Evolutionary conservation across 2,888 invertebrate species (phyloP), one percentile per base, ranked within the genome.

Genomic region (Philhelius pedissequus): DNA sequence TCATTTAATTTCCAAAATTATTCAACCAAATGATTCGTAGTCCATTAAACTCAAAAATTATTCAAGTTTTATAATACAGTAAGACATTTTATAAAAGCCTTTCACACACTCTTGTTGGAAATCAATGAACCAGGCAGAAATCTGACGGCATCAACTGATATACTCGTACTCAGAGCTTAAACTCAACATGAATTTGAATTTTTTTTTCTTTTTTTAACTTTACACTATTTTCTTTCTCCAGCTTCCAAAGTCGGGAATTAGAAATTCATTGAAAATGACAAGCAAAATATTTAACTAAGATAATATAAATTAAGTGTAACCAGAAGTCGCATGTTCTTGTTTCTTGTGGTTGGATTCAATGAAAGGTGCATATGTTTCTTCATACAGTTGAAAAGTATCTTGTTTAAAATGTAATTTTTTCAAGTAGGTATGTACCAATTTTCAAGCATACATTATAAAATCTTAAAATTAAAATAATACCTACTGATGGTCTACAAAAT

Each of bases 241-340:
- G 79, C 80, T 45, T 80, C 80, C 38, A 45, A 69, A 74, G 62
- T 68, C 74, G 48, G 74, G 62, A 75, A 74, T 74, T 80, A 80
- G 80, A 74, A 80, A 80, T 80, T 74, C 74, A 68, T 27, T 50
- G 52, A 18, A 69, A 18, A 35, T 52, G 25, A 35, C 66, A 40
- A 68, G 38, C 20, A n/a, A 52, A 62, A 11, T 11, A 30, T 43
- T 43, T 43, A 7, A 27, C 30, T 38, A 11, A 4, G 3, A 38
- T 7, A 60, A 60, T 20, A 60, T 43, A n/a, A 52, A n/a, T 3
- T 32, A 35, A 50, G 27, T 32, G 18, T 40, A 38, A 27, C 0
- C n/a, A n/a, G 4, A 18, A 43, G 43, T 43, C 18, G 43, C 18
- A 43, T 7, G 43, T 38, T 38, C 38, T 15, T 38, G 38, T 7